phyloP scores from a whole-genome alignment of 2,113 vertebrate species.

The Lampris megalopsis region DNA sequence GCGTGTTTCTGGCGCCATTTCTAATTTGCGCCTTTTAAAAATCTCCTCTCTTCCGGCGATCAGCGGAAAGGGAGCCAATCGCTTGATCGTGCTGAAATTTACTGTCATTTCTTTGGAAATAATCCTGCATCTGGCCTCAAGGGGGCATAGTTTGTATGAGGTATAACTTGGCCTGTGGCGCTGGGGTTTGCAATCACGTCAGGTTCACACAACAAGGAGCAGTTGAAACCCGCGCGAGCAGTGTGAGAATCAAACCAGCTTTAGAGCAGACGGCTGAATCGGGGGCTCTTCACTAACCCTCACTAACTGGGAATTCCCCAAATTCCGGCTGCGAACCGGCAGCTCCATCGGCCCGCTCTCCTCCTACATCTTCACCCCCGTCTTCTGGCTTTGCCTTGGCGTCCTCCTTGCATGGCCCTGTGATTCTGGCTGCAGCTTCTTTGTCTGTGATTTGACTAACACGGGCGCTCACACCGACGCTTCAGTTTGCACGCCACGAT shows the following conservation, averaged over 20 bases:
- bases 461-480: background rate
- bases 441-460: background rate
- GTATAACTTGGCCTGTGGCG: background rate
- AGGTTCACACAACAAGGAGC: too few species aligned
- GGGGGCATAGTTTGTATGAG: slow-evolving; percentile 14
- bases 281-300: background rate
- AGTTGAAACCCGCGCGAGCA: too few species aligned
- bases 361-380: background rate
- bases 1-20: too few species aligned
- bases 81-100: too few species aligned
- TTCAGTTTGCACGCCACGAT: background rate
- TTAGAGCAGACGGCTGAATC: background rate
- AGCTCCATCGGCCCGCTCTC: slow-evolving; percentile 5
- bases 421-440: slow-evolving; percentile 17
- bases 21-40: too few species aligned
- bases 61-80: too few species aligned
- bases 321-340: background rate
- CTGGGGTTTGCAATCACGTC: too few species aligned
- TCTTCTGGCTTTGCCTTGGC: slow-evolving; percentile 34
- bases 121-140: slow-evolving; percentile 2
- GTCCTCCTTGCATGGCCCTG: slow-evolving; percentile 42
- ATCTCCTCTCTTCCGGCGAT: too few species aligned
- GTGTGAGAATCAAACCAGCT: too few species aligned
- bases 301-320: slow-evolving; percentile 24
- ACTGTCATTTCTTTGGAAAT: too few species aligned